Conservation (phyloP, 2,797 vertebrate genomes). For the Coluber constrictor region DNA sequence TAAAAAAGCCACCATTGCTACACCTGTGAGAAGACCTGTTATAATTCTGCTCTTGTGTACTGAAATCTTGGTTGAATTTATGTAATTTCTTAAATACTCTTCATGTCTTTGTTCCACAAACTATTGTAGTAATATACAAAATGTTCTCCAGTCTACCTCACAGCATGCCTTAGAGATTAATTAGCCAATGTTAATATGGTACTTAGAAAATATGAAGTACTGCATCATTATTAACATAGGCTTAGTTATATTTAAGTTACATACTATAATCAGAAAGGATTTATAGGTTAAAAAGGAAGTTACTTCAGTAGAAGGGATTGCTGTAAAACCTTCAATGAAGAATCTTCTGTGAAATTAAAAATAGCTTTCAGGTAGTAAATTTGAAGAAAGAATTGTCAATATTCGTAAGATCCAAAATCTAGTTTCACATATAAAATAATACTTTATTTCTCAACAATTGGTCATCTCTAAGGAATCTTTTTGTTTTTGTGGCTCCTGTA, state of each 20-base stretch:
- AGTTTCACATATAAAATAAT: not conserved
- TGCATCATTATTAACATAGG: constrained; percentile 21
- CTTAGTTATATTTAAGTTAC: not conserved
- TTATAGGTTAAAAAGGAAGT: not conserved
- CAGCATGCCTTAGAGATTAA: constrained; percentile 16
- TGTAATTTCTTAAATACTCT: constrained; percentile 9
- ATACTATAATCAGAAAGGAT: not conserved
- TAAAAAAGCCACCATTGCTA: not conserved
- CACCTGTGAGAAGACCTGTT: not conserved
- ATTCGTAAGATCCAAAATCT: not conserved
- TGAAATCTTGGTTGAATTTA: not conserved
- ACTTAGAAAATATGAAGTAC: constrained; percentile 12
- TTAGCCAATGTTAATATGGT: constrained; percentile 21
- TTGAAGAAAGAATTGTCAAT: not conserved
- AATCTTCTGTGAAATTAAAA: not conserved
- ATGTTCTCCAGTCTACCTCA: constrained; percentile 6
- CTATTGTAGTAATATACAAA: constrained; percentile 4
- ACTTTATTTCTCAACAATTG: not conserved
- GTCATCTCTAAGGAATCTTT: not conserved
- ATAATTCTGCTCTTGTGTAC: not conserved
- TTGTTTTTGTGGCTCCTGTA: not conserved
- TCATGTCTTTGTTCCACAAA: not conserved
- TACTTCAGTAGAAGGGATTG: not conserved
- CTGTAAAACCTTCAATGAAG: not conserved
- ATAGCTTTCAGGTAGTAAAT: not conserved